Conservation (phyloP, 92 coral and sea anemone genomes). For the Anthopleura xanthogrammica region DNA sequence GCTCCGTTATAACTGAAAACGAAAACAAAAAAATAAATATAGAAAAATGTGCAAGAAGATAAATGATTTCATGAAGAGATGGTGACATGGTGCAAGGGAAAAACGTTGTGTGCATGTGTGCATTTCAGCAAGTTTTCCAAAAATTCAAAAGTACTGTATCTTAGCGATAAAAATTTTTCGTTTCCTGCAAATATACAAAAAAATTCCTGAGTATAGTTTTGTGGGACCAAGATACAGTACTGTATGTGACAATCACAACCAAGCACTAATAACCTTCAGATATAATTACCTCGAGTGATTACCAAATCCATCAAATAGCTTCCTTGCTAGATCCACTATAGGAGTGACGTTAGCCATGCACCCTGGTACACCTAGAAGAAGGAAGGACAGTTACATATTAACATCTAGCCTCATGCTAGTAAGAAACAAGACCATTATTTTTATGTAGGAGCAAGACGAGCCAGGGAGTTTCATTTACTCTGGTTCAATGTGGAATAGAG, state of each 20-base stretch:
- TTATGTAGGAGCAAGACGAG: not conserved
- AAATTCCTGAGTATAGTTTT: too few relatives aligned
- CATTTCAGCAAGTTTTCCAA: too few relatives aligned
- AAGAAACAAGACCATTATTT: too few relatives aligned
- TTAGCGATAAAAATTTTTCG: too few relatives aligned
- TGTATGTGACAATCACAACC: too few relatives aligned
- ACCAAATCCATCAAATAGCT: constrained; percentile 75
- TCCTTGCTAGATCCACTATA: constrained; percentile 50
- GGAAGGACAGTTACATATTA: not conserved
- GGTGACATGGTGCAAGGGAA: too few relatives aligned
- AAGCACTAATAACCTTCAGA: not conserved
- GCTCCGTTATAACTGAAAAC: constrained; percentile 80
- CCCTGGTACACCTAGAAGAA: constrained; percentile 72
- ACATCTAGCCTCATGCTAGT: not conserved
- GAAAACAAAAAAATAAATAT: constrained; percentile 1
- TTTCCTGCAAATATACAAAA: too few relatives aligned
- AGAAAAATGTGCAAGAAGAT: not conserved
- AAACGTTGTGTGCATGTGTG: too few relatives aligned
- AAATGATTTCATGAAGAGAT: too few relatives aligned
- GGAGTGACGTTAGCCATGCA: constrained; percentile 68
- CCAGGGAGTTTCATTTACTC: not conserved
- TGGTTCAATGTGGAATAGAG: not conserved
- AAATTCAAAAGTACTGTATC: too few relatives aligned
- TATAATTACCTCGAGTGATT: constrained; percentile 66
- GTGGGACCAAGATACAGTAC: too few relatives aligned